phyloP scores from a whole-genome alignment of 2,113 vertebrate genomes.

The Uria lomvia region DNA sequence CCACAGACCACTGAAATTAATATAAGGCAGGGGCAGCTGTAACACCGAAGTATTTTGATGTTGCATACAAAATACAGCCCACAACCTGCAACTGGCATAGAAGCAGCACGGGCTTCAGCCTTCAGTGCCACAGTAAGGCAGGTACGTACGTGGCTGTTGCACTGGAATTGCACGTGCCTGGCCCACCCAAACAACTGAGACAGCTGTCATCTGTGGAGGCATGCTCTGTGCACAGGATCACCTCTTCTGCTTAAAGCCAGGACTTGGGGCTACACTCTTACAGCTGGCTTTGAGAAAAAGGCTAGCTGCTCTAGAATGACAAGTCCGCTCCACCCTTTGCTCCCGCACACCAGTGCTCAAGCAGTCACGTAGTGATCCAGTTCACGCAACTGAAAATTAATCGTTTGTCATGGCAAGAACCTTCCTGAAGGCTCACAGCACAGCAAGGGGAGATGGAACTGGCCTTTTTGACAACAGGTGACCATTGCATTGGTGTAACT shows the following conservation, averaged over 20 bases:
- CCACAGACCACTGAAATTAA: not conserved
- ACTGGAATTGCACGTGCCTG: fast-evolving
- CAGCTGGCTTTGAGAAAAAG: not conserved
- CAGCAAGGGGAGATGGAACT: not conserved
- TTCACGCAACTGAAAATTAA: not conserved
- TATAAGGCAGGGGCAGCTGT: not conserved
- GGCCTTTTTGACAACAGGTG: not conserved
- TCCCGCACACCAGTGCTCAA: not conserved
- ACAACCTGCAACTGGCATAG: not conserved
- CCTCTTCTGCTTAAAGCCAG: not conserved
- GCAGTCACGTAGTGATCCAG: not conserved
- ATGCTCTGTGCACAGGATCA: not conserved
- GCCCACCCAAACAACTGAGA: not conserved
- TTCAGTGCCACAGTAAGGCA: not conserved
- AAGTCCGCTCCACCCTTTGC: too few relatives aligned
- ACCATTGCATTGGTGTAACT: not conserved
- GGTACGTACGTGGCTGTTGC: not conserved
- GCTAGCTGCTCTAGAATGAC: not conserved
- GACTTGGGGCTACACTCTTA: not conserved
- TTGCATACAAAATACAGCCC: not conserved
- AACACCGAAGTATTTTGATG: not conserved
- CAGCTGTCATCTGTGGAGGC: not conserved
- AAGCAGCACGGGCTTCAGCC: not conserved
- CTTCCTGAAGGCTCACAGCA: not conserved
- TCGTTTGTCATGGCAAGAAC: fast-evolving